These are phyloP conservation scores for Tetramorium bicarinatum DNA, from an alignment of 2,888 invertebrate genomes.

Conservation along the genomic window DNA sequence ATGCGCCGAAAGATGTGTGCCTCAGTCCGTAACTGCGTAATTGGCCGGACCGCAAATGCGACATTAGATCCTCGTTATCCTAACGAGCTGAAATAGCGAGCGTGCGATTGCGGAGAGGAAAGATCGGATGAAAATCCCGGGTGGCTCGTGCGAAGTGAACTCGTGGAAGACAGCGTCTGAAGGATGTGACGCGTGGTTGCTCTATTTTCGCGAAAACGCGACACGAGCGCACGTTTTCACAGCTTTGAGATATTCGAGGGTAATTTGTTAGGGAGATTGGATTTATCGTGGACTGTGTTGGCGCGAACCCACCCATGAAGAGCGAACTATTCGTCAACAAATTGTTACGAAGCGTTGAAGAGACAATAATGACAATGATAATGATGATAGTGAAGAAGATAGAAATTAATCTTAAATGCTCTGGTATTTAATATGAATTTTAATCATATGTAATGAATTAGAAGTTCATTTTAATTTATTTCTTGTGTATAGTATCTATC, in stretches of 20 bases:
- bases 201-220: conserved; percentile 36
- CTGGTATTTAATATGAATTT: too few relatives aligned
- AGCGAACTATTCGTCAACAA: conserved; percentile 45
- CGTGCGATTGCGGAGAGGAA: conserved; percentile 64
- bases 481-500: too few relatives aligned
- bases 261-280: conserved; percentile 25
- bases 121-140: conserved; percentile 77
- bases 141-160: conserved; percentile 10
- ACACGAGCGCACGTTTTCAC: conserved; percentile 29
- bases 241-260: conserved; percentile 32
- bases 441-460: too few relatives aligned
- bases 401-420: conserved; percentile 2
- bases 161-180: not conserved
- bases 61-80: conserved; percentile 86
- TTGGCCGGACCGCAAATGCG: conserved; percentile 84
- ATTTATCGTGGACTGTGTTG: conserved; percentile 35
- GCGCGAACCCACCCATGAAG: not conserved
- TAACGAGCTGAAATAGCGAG: conserved; percentile 85
- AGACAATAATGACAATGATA: conserved; percentile 27
- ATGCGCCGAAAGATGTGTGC: conserved; percentile 79
- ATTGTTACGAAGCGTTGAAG: conserved; percentile 48
- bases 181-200: conserved; percentile 35
- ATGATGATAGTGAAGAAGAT: conserved; percentile 23
- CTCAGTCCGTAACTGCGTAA: conserved; percentile 81
- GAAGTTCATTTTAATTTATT: too few relatives aligned